phyloP scores from a whole-genome alignment of 1,140 invertebrate species.

The Chionoecetes opilio region DNA sequence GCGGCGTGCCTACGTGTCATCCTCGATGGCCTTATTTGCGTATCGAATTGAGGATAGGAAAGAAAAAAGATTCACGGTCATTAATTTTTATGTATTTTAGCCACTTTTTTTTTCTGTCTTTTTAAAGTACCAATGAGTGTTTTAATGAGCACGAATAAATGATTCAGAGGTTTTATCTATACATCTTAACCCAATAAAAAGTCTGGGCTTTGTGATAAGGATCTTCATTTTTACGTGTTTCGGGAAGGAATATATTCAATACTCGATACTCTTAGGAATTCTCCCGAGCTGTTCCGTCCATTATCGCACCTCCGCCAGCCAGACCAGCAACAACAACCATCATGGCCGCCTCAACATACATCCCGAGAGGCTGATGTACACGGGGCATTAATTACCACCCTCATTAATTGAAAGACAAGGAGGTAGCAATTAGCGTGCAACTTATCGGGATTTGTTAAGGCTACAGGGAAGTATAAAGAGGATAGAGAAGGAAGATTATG shows the following conservation, averaged over 20 bases:
- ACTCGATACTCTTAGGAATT: neutral
- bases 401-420: conserved; percentile 14
- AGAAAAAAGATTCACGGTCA: neutral
- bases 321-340: neutral
- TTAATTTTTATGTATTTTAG: neutral
- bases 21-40: neutral
- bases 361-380: neutral
- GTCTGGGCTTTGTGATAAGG: neutral
- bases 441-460: neutral
- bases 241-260: neutral
- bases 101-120: neutral
- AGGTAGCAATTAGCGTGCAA: conserved; percentile 7
- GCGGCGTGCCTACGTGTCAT: no score
- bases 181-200: neutral
- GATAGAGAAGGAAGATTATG: conserved; percentile 9
- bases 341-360: conserved; percentile 47
- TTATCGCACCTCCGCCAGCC: conserved; percentile 24
- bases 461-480: neutral
- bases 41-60: neutral
- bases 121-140: neutral
- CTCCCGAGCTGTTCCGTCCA: neutral
- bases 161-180: neutral
- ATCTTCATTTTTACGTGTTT: neutral
- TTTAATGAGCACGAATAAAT: neutral
- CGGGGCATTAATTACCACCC: neutral